These are phyloP conservation scores for Nomada ruficornis DNA, from an alignment of 2,888 invertebrate genomes.

Conservation along the genomic window DNA sequence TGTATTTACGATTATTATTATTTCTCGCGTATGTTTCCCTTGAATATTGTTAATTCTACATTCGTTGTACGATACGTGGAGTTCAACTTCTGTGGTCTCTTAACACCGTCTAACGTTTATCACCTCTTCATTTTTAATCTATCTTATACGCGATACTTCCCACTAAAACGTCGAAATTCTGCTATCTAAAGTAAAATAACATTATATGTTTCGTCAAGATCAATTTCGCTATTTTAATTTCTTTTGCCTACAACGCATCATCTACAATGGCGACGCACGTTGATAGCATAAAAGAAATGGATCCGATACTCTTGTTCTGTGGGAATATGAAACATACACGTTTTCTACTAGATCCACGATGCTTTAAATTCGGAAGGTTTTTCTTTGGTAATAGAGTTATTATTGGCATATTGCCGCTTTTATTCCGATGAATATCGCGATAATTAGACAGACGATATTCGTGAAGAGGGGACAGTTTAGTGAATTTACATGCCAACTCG, in stretches of 20 bases:
- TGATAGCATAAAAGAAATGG: not conserved
- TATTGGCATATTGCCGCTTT: not conserved
- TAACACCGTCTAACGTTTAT: not conserved
- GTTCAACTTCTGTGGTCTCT: conserved; percentile 11
- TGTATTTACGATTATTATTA: conserved; percentile 21
- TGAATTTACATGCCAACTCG: not conserved
- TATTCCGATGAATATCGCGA: not conserved
- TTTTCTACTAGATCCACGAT: not conserved
- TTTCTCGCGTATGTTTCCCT: conserved; percentile 40
- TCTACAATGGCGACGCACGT: not conserved
- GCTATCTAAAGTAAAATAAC: not conserved
- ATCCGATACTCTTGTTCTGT: conserved; percentile 9
- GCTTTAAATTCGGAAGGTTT: not conserved
- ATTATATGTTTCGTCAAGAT: conserved; percentile 4
- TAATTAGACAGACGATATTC: not conserved
- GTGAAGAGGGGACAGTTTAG: not conserved
- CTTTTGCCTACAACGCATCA: not conserved
- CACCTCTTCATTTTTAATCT: not conserved
- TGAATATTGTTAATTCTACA: conserved; percentile 52
- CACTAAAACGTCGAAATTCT: not conserved
- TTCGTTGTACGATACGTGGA: conserved; percentile 61
- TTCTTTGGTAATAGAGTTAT: not conserved
- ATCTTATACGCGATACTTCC: not conserved
- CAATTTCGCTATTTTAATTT: not conserved
- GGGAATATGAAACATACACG: conserved; percentile 17